phyloP scores from a whole-genome alignment of 2,113 vertebrate species.

The Chrysemys picta region DNA sequence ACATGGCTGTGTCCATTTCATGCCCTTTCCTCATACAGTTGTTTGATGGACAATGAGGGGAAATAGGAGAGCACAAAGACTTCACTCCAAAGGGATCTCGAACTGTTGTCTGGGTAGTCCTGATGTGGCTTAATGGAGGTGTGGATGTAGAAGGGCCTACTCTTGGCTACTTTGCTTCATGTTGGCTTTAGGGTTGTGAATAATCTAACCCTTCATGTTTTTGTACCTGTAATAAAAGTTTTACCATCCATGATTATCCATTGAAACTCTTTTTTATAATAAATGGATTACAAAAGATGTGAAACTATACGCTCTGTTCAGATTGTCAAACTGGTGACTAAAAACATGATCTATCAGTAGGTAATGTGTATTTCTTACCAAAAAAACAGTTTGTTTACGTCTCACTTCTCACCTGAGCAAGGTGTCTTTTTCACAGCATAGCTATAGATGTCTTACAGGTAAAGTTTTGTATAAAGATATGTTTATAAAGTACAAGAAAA shows the following conservation, averaged over 20 bases:
- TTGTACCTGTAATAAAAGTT: neutral
- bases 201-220: neutral
- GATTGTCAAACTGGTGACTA: no score
- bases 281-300: neutral
- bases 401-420: neutral
- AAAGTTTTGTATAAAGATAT: neutral
- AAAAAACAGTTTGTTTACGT: neutral
- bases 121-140: neutral
- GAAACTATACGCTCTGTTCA: neutral
- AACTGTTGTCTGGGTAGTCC: neutral
- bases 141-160: neutral
- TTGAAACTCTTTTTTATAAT: neutral
- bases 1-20: neutral
- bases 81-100: neutral
- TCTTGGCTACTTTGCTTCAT: neutral
- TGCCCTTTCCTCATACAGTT: neutral
- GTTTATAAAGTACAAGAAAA: neutral
- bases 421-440: neutral
- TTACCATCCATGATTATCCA: neutral
- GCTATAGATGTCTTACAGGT: no score
- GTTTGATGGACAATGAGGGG: neutral
- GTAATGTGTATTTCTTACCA: neutral
- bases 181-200: neutral
- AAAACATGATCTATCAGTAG: neutral
- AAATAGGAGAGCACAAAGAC: neutral